Base-by-base conservation (phyloP, 2,888 invertebrate species). In the Eilema griseolum region DNA sequence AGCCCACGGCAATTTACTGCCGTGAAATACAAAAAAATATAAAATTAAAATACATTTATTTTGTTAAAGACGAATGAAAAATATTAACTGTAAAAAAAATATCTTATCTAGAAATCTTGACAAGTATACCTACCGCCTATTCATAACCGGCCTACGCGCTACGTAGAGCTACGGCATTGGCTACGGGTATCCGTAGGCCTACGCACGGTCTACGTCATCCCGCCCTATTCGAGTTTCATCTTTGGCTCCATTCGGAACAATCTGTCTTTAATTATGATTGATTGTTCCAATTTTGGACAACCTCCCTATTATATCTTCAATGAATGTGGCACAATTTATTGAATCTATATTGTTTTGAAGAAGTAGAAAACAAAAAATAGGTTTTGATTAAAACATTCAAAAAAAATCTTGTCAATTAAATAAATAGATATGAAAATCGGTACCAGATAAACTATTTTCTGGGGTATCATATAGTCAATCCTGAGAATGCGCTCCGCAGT, bases 101-200 rank as follows among this genome's bases (percentile, higher is more conserved):
- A 37, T 37, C 68, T 82, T 62, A 82, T 0, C 37, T 77, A 80
- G 70, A 72, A 10, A 60, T 57, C 24, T 37, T 37, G 24, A 10
- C 75, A 70, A 33, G 67, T 66, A 64, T 67, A 61, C 68, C 70
- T 67, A 69, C 20, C 57, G 23, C 57, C 24, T 57, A 24, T 37
- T 66, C 20, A 62, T 10, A 14, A 41, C 0, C 67, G 57, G 66
- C 77, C 83, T 77, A 83, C 83, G 81, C 78, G 69, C 65, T 75
- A 68, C 72, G 70, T 64, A 12, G 66, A 26, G 76, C 77, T 79
- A 81, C 82, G 76, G 56, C 24, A 82, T 81, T 83, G 81, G 82
- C 78, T 82, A 82, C 82, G 72, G 65, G 7, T n/a, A 64, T 24
- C 41, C 73, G 77, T 81, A 83, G 79, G 79, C 77, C 82, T 82